A percentile compares a stretch with the other conserved stretches of the same genome.
Conservation (phyloP, 2,888 invertebrate genomes). For the Notodonta dromedarius region DNA sequence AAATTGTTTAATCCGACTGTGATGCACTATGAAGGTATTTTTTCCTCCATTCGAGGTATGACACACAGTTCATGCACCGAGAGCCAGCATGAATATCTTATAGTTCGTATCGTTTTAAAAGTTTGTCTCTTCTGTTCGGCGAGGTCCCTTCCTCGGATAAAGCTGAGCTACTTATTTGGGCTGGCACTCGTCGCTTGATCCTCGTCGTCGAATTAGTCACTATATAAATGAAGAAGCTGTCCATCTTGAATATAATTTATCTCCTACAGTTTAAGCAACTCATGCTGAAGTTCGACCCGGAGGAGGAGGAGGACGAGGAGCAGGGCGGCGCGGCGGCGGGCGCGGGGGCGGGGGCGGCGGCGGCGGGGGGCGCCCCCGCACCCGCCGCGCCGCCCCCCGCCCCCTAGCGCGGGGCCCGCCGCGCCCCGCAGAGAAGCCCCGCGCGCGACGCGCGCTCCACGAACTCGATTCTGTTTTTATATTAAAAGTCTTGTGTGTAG, state of each 20-base stretch:
- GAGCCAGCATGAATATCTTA: too few relatives aligned
- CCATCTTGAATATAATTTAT: slow-evolving; percentile 21
- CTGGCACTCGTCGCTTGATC: not conserved
- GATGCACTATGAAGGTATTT: too few relatives aligned
- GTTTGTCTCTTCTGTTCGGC: too few relatives aligned
- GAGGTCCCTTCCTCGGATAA: too few relatives aligned
- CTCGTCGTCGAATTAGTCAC: not conserved
- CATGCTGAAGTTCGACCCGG: slow-evolving; percentile 93
- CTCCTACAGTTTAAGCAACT: slow-evolving; percentile 89
- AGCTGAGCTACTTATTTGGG: too few relatives aligned
- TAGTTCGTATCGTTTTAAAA: too few relatives aligned
- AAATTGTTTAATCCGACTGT: too few relatives aligned
- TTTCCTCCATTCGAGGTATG: too few relatives aligned
- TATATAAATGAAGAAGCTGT: not conserved
- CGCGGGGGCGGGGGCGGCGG: slow-evolving; percentile 59
- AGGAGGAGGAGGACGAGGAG: slow-evolving; percentile 90
- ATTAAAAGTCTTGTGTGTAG: slow-evolving; percentile 81
- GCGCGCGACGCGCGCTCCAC: slow-evolving; percentile 24
- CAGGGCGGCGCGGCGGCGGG: slow-evolving; percentile 42
- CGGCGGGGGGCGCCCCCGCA: slow-evolving; percentile 33
- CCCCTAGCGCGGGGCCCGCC: slow-evolving; percentile 46
- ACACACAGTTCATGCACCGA: too few relatives aligned
- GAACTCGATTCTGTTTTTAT: slow-evolving; percentile 77
- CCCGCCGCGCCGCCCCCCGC: slow-evolving; percentile 44
- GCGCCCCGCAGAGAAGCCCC: slow-evolving; percentile 28